Evolutionary conservation across 1,140 invertebrate species (phyloP).

Genomic region (Grapholita molesta): DNA sequence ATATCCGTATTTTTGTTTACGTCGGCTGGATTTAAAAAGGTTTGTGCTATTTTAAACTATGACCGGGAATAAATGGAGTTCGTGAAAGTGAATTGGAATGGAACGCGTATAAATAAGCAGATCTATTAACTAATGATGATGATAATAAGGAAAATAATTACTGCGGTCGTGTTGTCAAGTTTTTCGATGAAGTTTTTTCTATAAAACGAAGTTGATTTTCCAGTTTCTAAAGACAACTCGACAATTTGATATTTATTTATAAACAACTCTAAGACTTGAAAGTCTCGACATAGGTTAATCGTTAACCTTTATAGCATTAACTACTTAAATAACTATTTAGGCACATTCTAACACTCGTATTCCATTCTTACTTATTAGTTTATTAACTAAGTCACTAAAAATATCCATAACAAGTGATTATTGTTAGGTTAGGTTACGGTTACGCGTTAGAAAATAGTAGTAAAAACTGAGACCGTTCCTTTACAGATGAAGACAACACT

Average conservation of each 20-base stretch:
- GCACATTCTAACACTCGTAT: too few species aligned
- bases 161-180: not conserved
- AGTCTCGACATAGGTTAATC: not conserved
- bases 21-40: not conserved
- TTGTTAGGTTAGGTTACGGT: not conserved
- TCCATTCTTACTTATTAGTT: too few species aligned
- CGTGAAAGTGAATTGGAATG: not conserved
- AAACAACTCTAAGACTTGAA: not conserved
- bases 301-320: too few species aligned
- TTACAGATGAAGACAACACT: conserved; percentile 42
- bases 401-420: not conserved
- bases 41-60: not conserved
- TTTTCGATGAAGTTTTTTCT: not conserved
- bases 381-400: too few species aligned
- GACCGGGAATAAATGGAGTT: not conserved
- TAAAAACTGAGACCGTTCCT: not conserved
- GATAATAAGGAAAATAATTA: not conserved
- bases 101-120: not conserved
- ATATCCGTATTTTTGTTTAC: not conserved
- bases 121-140: not conserved
- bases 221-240: not conserved
- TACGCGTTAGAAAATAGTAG: not conserved
- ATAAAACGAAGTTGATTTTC: not conserved
- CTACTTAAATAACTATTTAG: too few species aligned
- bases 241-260: not conserved